Conservation (phyloP, 2,888 invertebrate species). For the Xestia rhomboidea region DNA sequence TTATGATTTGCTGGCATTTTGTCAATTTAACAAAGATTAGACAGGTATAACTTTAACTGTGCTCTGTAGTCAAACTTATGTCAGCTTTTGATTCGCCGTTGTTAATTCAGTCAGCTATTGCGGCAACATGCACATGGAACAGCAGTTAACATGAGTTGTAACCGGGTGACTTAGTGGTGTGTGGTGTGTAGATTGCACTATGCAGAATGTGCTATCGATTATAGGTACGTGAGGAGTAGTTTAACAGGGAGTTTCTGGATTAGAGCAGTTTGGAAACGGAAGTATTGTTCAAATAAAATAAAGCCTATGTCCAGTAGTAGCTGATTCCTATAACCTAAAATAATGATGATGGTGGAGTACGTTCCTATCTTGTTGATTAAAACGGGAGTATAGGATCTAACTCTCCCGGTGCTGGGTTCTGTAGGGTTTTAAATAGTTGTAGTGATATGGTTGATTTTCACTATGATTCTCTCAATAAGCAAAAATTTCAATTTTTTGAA, state of each 20-base stretch:
- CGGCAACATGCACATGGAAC: neutral
- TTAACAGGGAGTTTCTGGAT: neutral
- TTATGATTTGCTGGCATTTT: neutral
- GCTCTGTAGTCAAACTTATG: neutral
- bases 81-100: neutral
- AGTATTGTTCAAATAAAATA: neutral
- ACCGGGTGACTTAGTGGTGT: neutral
- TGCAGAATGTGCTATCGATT: too few species aligned
- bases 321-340: neutral
- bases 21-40: neutral
- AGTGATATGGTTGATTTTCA: too few species aligned
- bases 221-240: neutral
- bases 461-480: too few species aligned
- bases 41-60: neutral
- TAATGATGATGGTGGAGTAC: neutral
- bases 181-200: neutral
- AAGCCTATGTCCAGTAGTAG: neutral
- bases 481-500: too few species aligned
- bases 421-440: too few species aligned
- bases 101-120: neutral
- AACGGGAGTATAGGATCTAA: too few species aligned
- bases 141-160: neutral
- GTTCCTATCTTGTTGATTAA: too few species aligned
- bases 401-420: too few species aligned
- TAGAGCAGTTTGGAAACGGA: neutral